phyloP scores from a whole-genome alignment of 30 jellyfish, hydroid and myxozoan species.

The Hydra vulgaris region DNA sequence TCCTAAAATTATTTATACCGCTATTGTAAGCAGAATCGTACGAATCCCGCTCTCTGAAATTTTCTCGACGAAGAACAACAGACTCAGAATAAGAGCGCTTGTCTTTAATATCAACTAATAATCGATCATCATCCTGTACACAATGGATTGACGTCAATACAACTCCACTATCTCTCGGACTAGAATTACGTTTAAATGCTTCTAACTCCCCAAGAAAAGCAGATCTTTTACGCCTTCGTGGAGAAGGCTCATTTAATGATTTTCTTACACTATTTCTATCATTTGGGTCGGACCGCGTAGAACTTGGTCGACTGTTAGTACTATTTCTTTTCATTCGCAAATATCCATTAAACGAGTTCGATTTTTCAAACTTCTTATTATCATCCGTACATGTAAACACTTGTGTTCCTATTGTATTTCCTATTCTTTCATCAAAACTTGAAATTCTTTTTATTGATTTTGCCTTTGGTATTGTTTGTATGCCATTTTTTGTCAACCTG shows the following conservation, averaged over 20 bases:
- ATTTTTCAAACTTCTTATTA: constrained; percentile 4
- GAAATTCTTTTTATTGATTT: neutral
- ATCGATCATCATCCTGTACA: constrained; percentile 13
- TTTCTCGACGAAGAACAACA: constrained; percentile 34
- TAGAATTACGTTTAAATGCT: constrained; percentile 6
- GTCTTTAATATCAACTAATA: constrained; percentile 11
- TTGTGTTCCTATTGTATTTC: neutral
- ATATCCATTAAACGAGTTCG: constrained; percentile 16
- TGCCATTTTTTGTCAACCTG: neutral
- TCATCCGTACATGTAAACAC: neutral
- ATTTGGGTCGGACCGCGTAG: constrained; percentile 20
- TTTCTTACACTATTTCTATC: constrained; percentile 23
- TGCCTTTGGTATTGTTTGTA: neutral
- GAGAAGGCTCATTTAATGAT: constrained; percentile 7
- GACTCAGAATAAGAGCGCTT: constrained; percentile 42
- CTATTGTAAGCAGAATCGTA: constrained; percentile 84
- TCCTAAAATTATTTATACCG: constrained; percentile 31
- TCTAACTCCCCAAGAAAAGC: neutral
- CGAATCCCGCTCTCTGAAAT: constrained; percentile 46
- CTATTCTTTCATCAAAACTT: neutral
- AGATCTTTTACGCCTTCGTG: constrained; percentile 5
- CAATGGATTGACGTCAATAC: constrained; percentile 15
- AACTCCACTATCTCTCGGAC: constrained; percentile 44
- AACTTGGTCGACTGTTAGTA: constrained; percentile 25
- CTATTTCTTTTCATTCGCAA: constrained; percentile 13